Percentiles rank a stretch among this genome's conserved stretches.
phyloP scores from a whole-genome alignment of 1,140 invertebrate genomes.

The Caerostris extrusa region DNA sequence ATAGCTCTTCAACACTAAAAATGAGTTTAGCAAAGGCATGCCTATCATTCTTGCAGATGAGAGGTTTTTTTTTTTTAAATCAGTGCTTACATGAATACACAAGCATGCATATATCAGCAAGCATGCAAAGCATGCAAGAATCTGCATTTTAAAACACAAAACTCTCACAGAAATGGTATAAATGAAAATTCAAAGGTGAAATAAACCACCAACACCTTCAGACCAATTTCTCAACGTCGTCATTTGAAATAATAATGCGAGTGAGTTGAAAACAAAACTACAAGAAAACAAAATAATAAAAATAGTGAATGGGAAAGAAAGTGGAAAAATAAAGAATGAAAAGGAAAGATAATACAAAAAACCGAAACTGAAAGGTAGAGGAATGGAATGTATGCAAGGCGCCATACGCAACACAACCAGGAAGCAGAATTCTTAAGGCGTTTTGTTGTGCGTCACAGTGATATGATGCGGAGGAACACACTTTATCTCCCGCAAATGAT shows the following conservation, averaged over 20 bases:
- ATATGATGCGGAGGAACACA: slow-evolving; percentile 8
- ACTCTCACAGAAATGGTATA: not conserved
- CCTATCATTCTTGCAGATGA: not conserved
- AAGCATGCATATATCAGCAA: not conserved
- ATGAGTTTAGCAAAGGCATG: not conserved
- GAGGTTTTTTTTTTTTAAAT: slow-evolving; percentile 37
- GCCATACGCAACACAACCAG: not conserved
- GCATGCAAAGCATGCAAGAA: not conserved
- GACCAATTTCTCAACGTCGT: not conserved
- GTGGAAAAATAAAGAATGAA: not conserved
- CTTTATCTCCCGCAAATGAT: slow-evolving; percentile 65
- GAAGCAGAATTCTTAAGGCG: slow-evolving; percentile 4
- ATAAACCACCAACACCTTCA: not conserved
- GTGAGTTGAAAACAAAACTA: not conserved
- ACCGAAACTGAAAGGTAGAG: not conserved
- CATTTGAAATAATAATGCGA: slow-evolving; percentile 5
- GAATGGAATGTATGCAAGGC: not conserved
- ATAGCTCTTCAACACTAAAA: not conserved
- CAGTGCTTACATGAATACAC: not conserved
- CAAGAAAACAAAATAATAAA: too few species aligned
- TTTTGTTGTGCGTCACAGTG: not conserved
- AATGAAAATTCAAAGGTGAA: slow-evolving; percentile 20
- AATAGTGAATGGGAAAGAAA: not conserved
- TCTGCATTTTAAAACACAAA: not conserved
- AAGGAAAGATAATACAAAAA: not conserved